phyloP scores from a whole-genome alignment of 1,140 invertebrate species.

The Schlechtendalia chinensis region DNA sequence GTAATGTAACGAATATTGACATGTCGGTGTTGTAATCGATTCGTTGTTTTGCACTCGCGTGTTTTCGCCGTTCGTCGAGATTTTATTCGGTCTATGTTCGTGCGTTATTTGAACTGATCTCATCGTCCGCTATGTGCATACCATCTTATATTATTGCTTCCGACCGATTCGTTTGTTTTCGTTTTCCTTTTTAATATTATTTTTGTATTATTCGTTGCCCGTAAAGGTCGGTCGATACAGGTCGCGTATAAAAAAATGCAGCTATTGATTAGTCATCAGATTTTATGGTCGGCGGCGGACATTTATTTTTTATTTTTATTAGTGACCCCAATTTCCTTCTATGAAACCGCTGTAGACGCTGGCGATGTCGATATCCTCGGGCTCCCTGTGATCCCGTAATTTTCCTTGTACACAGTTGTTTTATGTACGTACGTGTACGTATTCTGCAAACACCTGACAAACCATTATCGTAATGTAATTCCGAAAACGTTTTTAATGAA shows the following conservation, averaged over 20 bases:
- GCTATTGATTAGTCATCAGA: constrained; percentile 15
- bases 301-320: too few relatives aligned
- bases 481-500: constrained; percentile 25
- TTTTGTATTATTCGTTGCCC: too few relatives aligned
- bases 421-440: too few relatives aligned
- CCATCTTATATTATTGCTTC: neutral
- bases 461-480: constrained; percentile 11
- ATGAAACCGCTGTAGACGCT: constrained; percentile 3
- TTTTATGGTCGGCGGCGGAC: constrained; percentile 6
- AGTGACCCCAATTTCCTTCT: constrained; percentile 12
- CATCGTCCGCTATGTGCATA: too few relatives aligned
- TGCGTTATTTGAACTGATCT: neutral
- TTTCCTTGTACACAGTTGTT: neutral
- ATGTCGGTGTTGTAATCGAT: too few relatives aligned
- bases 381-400: neutral
- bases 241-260: neutral
- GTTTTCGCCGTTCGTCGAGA: too few relatives aligned
- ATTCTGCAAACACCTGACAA: neutral
- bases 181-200: too few relatives aligned
- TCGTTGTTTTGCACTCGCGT: too few relatives aligned
- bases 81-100: too few relatives aligned
- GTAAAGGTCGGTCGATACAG: neutral
- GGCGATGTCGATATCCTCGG: neutral
- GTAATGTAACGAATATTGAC: too few relatives aligned
- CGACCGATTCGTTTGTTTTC: neutral